Percentiles rank a stretch among this genome's conserved stretches.
Evolutionary conservation across 2,888 invertebrate genomes (phyloP).

Genomic region (Hemicrepidius hirtus): DNA sequence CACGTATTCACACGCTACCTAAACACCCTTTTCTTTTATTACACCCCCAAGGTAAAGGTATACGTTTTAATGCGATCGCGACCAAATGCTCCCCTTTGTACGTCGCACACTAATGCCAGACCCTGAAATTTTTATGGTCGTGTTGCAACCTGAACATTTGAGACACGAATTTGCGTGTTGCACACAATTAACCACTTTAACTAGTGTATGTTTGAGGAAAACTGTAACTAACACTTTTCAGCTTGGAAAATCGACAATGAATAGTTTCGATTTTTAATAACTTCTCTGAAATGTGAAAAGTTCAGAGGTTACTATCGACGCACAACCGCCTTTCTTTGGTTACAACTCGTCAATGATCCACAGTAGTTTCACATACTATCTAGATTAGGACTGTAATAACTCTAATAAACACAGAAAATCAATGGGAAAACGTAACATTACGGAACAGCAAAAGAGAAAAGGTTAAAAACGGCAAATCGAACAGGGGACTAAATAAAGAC

Average conservation of each 20-base stretch:
- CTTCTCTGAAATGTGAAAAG: no score
- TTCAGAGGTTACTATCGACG: no score
- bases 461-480: no score
- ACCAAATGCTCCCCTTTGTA: constrained; percentile 26
- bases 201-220: constrained; percentile 12
- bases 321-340: no score
- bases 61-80: constrained; percentile 14
- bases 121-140: constrained; percentile 40
- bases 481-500: no score
- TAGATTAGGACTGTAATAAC: no score
- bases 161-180: constrained; percentile 38
- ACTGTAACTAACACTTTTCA: constrained; percentile 12
- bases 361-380: no score
- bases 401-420: no score
- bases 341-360: no score
- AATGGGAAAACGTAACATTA: no score
- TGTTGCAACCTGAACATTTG: constrained; percentile 26
- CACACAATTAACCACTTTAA: constrained; percentile 36
- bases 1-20: constrained; percentile 51
- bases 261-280: neutral
- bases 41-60: constrained; percentile 47
- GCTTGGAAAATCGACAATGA: neutral
- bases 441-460: no score
- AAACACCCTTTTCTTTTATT: constrained; percentile 51
- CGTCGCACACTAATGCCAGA: constrained; percentile 22